Evolutionary conservation across 2,797 vertebrate species (phyloP).

Genomic region (Thalassophryne amazonica): DNA sequence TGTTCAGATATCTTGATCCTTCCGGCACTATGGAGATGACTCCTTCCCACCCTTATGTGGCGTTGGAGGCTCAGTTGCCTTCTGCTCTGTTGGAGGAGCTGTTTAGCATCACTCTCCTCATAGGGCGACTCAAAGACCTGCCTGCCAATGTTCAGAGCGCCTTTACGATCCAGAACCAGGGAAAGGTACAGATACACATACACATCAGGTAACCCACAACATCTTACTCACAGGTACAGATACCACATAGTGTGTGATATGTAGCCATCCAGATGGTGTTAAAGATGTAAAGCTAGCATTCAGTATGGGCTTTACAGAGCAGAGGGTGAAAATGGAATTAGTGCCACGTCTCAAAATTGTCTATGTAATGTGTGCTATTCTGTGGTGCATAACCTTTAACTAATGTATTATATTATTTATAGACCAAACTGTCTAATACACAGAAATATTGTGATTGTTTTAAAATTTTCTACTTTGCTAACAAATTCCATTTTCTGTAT

Average conservation of each 20-base stretch:
- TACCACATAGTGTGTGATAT: not conserved
- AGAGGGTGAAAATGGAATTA: no score
- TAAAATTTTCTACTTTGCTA: not conserved
- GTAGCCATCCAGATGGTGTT: not conserved
- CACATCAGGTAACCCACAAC: not conserved
- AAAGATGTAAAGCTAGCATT: not conserved
- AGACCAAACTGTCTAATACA: no score
- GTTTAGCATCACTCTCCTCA: constrained; percentile 82
- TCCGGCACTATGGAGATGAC: constrained; percentile 74
- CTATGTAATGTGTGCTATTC: not conserved
- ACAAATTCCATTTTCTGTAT: not conserved
- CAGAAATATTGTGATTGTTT: not conserved
- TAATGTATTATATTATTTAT: no score
- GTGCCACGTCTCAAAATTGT: no score
- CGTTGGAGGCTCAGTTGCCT: constrained; percentile 83
- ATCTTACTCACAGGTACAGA: not conserved
- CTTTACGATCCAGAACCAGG: constrained; percentile 86
- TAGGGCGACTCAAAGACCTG: constrained; percentile 85
- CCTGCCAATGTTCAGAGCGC: constrained; percentile 80
- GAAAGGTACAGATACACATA: constrained; percentile 79
- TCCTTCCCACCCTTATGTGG: constrained; percentile 79
- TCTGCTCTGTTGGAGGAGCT: constrained; percentile 88
- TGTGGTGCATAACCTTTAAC: not conserved
- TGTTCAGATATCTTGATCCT: constrained; percentile 50
- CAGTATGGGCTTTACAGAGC: not conserved